These are phyloP conservation scores for Zygothrica quintamaculata DNA, from an alignment of 2,888 invertebrate genomes.

Conservation along the genomic window DNA sequence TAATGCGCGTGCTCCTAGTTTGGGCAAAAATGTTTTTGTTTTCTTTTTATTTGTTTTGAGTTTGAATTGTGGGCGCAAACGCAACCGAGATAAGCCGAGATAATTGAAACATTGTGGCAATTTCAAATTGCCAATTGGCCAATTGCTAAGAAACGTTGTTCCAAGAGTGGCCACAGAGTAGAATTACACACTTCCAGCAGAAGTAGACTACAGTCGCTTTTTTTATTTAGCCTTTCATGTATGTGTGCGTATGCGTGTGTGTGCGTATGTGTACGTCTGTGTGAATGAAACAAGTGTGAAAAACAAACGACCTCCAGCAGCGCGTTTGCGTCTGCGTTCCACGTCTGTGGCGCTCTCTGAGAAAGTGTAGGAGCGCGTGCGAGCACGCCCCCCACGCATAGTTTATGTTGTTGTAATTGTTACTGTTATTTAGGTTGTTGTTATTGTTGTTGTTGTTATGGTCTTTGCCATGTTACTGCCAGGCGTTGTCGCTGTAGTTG, in stretches of 20 bases:
- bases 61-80: constrained; percentile 57
- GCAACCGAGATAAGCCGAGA: constrained; percentile 52
- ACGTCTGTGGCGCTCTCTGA: constrained; percentile 55
- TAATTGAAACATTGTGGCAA: constrained; percentile 59
- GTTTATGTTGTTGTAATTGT: constrained; percentile 37
- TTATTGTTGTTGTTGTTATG: not conserved
- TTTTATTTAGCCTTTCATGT: no score
- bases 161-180: constrained; percentile 57
- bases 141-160: constrained; percentile 68
- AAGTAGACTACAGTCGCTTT: constrained; percentile 1
- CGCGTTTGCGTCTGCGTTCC: constrained; percentile 47
- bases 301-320: constrained; percentile 76
- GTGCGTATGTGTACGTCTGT: constrained; percentile 15
- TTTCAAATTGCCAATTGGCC: constrained; percentile 22
- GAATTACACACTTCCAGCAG: constrained; percentile 52
- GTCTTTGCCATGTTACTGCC: constrained; percentile 3
- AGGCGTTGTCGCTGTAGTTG: constrained; percentile 27
- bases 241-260: not conserved
- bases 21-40: constrained; percentile 28
- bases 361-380: constrained; percentile 61
- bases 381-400: constrained; percentile 70
- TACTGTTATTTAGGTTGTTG: constrained; percentile 12
- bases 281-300: constrained; percentile 75
- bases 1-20: constrained; percentile 28
- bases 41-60: no score